A percentile compares a stretch with the other conserved stretches of the same genome.
Conservation (phyloP, 2,888 invertebrate genomes). For the Noctuana brunneofusca region DNA sequence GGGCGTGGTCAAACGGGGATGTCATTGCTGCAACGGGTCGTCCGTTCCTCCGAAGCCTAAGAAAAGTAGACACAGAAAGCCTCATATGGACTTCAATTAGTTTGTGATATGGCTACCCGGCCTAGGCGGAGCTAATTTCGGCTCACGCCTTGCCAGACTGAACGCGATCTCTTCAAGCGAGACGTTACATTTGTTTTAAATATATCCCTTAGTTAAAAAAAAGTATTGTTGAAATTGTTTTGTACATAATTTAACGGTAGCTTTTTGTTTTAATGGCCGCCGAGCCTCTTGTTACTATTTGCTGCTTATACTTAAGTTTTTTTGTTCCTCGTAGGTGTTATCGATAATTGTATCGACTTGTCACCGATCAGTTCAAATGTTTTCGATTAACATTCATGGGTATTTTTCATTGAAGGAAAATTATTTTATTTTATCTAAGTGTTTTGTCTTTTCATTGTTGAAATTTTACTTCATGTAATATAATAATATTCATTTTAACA, state of each 20-base stretch:
- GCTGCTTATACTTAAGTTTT: slow-evolving; percentile 46
- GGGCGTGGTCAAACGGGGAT: slow-evolving; percentile 84
- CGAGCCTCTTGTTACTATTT: slow-evolving; percentile 55
- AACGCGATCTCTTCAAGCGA: slow-evolving; percentile 60
- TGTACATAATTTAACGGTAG: slow-evolving; percentile 69
- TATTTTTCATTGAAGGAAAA: slow-evolving; percentile 37
- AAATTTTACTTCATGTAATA: slow-evolving; percentile 62
- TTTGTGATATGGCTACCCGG: slow-evolving; percentile 1
- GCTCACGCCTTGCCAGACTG: slow-evolving; percentile 51
- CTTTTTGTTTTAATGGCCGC: slow-evolving; percentile 48
- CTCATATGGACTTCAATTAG: slow-evolving; percentile 55
- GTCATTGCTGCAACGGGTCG: slow-evolving; percentile 84
- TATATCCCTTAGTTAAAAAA: slow-evolving; percentile 46
- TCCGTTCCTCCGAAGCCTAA: slow-evolving; percentile 80
- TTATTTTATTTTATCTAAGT: slow-evolving; percentile 24
- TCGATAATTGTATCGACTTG: slow-evolving; percentile 43
- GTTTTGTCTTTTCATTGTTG: slow-evolving; percentile 53
- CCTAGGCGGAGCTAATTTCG: not conserved
- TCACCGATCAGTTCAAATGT: slow-evolving; percentile 67
- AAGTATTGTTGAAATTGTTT: slow-evolving; percentile 70
- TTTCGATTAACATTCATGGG: slow-evolving; percentile 41
- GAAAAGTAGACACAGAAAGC: slow-evolving; percentile 62
- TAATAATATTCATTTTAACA: slow-evolving; percentile 50
- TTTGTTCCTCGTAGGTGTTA: slow-evolving; percentile 60
- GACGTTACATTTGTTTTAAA: slow-evolving; percentile 47